phyloP scores from a whole-genome alignment of 2,113 vertebrate species.

The Cyphomyrus plagiostoma region DNA sequence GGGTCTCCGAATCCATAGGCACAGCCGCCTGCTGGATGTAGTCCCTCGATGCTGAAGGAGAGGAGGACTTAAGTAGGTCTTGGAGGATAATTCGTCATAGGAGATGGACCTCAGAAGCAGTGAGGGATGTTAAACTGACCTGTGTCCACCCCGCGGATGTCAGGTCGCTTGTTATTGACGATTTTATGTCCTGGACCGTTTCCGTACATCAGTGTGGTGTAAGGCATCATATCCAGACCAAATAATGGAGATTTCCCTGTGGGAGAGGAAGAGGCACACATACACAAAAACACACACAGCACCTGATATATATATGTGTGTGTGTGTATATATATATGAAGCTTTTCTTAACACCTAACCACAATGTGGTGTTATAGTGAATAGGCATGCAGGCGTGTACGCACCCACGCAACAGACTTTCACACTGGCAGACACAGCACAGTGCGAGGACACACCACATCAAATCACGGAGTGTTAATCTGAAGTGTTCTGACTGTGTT shows the following conservation, averaged over 20 bases:
- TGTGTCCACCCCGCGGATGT: conserved; percentile 55
- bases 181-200: conserved; percentile 62
- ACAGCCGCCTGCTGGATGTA: conserved; percentile 56
- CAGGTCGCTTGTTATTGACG: conserved; percentile 49
- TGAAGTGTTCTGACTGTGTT: conserved; percentile 40
- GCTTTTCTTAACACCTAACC: not conserved
- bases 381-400: not conserved
- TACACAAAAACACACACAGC: not conserved
- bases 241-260: conserved; percentile 63
- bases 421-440: not conserved
- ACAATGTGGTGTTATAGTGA: conserved; percentile 13
- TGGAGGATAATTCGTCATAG: not conserved
- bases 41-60: conserved; percentile 45
- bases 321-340: not conserved
- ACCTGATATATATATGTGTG: not conserved
- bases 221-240: conserved; percentile 54
- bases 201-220: conserved; percentile 65
- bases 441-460: not conserved
- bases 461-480: not conserved
- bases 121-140: conserved; percentile 41
- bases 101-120: not conserved
- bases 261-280: conserved; percentile 16
- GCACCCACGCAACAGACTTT: conserved; percentile 6
- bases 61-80: not conserved
- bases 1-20: conserved; percentile 50